phyloP scores from a whole-genome alignment of 2,888 invertebrate genomes.

The Catotricha subobsoleta region DNA sequence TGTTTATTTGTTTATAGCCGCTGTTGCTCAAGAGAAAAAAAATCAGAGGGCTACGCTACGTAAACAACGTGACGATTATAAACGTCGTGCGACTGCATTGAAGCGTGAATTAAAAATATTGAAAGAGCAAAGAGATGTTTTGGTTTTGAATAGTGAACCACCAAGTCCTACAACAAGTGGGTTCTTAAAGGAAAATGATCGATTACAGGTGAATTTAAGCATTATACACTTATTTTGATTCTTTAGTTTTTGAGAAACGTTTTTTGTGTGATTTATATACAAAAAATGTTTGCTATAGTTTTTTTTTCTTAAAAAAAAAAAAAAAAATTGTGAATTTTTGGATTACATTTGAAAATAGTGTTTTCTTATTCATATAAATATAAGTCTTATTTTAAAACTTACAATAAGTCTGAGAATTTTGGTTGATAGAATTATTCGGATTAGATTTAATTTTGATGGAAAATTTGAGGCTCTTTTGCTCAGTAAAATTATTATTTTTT shows the following conservation, averaged over 20 bases:
- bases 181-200: constrained; percentile 66
- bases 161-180: constrained; percentile 59
- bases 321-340: too few species aligned
- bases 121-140: constrained; percentile 59
- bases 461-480: too few species aligned
- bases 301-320: too few species aligned
- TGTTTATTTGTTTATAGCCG: constrained; percentile 26
- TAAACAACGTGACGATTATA: constrained; percentile 66
- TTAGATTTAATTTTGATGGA: too few species aligned
- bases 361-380: too few species aligned
- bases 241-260: background rate
- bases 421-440: too few species aligned
- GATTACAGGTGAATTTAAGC: constrained; percentile 50
- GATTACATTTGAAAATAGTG: too few species aligned
- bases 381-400: too few species aligned
- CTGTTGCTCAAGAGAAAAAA: constrained; percentile 63
- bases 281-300: background rate
- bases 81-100: constrained; percentile 51
- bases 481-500: too few species aligned
- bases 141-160: constrained; percentile 44
- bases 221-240: too few species aligned
- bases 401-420: too few species aligned
- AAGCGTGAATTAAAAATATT: constrained; percentile 62
- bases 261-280: background rate
- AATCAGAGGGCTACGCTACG: constrained; percentile 64